Base-by-base conservation (phyloP, 2,113 vertebrate species). In the Mobula birostris region DNA sequence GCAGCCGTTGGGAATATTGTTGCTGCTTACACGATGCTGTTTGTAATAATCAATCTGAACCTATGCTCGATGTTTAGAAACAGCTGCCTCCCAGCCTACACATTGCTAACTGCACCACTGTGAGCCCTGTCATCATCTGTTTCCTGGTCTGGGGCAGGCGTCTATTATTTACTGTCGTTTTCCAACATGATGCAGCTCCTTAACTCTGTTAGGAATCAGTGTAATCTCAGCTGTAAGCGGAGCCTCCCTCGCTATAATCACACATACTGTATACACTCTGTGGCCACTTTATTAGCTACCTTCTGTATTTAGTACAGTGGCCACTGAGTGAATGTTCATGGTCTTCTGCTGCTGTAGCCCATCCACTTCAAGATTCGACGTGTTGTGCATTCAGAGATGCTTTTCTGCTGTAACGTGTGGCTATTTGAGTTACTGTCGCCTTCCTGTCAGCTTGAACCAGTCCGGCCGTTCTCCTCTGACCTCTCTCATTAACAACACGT, bases 131-230 rank as follows among this genome's bases (percentile, higher is more conserved):
- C 90, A 93, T 74, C 90, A 93, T 93, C 90, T 74, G 68, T 72
- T 24, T 93, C 85, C 85, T 48, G 68, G 36, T 40, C 48, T 61
- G 32, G 32, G 72, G 68, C 90, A 93, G 0, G 36, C 66, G 72
- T 93, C 90, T 93, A 68, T 48, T 93, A 93, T 72, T 72, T 74
- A 24, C 63, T 93, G 32, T 93, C 90, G 48, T 93, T 72, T 68
- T 72, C 12, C 11, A 93, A 93, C 21, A 24, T 93, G 90, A 72
- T 40, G 36, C 5, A 74, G 66, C 90, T 93, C 48, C 36, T 27
- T 74, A 48, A 48, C 19, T 74, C 90, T 68, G 36, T 24, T 72
- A 36, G 36, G 90, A 72, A 21, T 40, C 32, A 8, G 40, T 24
- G 36, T 93, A 17, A 93, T 72, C 68, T 93, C 21, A 21, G 32